A percentile compares a stretch with the other conserved stretches of the same genome.
Conservation (phyloP, 23 tunicate species). For the Phallusia fumigata region DNA sequence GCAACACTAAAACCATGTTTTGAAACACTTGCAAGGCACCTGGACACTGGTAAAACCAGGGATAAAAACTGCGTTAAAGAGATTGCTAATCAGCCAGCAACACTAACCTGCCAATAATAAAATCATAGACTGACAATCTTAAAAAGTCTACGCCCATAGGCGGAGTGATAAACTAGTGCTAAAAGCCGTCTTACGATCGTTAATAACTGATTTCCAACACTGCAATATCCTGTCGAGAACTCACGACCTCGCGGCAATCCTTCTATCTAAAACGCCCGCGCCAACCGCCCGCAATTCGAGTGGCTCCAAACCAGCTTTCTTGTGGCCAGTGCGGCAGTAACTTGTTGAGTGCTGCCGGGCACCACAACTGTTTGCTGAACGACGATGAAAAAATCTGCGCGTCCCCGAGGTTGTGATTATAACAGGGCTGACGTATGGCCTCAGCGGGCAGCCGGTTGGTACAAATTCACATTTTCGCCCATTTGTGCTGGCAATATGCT, state of each 20-base stretch:
- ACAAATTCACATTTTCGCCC: too few relatives aligned
- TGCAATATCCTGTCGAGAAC: constrained; percentile 4
- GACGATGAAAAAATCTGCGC: too few relatives aligned
- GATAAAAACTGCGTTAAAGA: too few relatives aligned
- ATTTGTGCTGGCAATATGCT: too few relatives aligned
- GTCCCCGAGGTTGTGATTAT: too few relatives aligned
- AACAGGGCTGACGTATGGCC: too few relatives aligned
- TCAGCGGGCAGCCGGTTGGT: too few relatives aligned
- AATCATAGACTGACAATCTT: not conserved
- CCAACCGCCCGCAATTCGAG: not conserved
- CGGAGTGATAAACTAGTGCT: not conserved
- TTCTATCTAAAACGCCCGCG: not conserved
- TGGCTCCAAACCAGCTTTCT: not conserved
- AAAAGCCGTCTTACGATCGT: not conserved
- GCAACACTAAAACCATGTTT: too few relatives aligned
- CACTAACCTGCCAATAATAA: too few relatives aligned
- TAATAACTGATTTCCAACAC: not conserved
- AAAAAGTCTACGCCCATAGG: not conserved
- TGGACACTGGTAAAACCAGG: too few relatives aligned
- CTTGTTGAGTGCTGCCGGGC: constrained; percentile 8
- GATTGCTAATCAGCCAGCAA: too few relatives aligned
- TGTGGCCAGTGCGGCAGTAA: not conserved
- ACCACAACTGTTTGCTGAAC: not conserved
- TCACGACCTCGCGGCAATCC: not conserved
- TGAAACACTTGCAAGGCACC: too few relatives aligned